Conservation (phyloP, 92 coral and sea anemone species). For the Umimayanthus chanpuru region DNA sequence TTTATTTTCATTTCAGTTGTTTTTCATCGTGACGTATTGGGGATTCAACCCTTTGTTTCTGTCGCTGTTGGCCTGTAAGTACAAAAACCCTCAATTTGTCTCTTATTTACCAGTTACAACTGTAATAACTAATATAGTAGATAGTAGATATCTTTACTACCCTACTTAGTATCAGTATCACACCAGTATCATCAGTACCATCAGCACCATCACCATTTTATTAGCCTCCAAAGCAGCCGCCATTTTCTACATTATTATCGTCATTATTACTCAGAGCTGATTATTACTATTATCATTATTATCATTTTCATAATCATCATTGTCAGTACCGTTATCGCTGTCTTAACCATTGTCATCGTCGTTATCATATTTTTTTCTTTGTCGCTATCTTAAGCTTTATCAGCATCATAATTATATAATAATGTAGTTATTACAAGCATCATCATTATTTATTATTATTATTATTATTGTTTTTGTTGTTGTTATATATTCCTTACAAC, state of each 20-base stretch:
- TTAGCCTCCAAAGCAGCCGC: no score
- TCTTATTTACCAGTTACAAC: background rate
- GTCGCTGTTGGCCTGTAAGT: conserved; percentile 88
- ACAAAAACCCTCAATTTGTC: background rate
- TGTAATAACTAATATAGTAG: no score
- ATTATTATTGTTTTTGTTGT: no score
- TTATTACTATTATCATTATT: background rate
- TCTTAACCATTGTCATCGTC: background rate
- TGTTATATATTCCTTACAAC: no score
- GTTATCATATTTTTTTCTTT: background rate
- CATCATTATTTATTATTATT: no score
- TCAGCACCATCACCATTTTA: background rate
- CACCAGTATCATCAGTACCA: background rate
- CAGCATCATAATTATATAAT: background rate
- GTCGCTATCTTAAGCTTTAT: background rate
- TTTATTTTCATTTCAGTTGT: conserved; percentile 61
- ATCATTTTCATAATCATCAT: background rate
- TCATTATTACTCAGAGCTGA: background rate
- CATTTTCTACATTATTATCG: no score
- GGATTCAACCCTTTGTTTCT: conserved; percentile 72
- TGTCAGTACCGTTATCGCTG: background rate
- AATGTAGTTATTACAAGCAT: no score
- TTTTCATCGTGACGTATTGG: conserved; percentile 74
- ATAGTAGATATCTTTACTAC: background rate
- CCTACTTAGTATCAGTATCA: background rate